Base-by-base conservation (phyloP, 2,888 invertebrate genomes). In the Orthosia gracilis region DNA sequence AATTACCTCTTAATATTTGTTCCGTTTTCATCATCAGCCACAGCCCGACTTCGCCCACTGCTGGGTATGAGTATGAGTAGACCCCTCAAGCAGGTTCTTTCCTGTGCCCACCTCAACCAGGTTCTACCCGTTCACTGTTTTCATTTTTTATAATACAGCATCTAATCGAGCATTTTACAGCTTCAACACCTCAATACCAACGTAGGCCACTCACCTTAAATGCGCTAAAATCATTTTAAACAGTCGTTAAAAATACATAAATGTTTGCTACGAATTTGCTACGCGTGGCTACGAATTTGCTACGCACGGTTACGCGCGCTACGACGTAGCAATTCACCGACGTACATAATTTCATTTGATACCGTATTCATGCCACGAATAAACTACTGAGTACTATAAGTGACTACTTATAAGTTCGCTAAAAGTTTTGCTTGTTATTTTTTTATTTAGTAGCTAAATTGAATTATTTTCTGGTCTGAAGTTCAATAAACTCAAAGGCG, bases 281-380 rank as follows among this genome's bases (percentile, higher is more conserved):
- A 75, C 78, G 78, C 26, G 15, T 0, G 12, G 3, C 75, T 76
- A 78, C 70, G 49, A 50, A 70, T 18, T 78, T 21, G 61, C 70
- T 75, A 69, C 69, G 75, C 75, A 40, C 40, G 40, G 54, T 26
- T 78, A 78, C 66, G 76, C 40, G 13, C 45, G 45, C 76, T 57
- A 76, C 69, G 71, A 61, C 58, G 78, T 69, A 79, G 80, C 54
- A 45, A 47, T 21, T 62, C 49, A 62, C 45, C 52, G 47, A 40
- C 40, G 40, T 9, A 9, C n/a, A 18, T 47, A 40, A 59, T 75
- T 77, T 66, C 49, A 73, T 77, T 77, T 67, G 18, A 40, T 3
- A 57, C 15, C 49, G n/a, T 68, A 26, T 77, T 73, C 40, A 49
- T 57, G 55, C 67, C 17, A 55, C 47, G 40, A 77, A 77, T 45